A percentile compares a stretch with the other conserved stretches of the same genome.
Evolutionary conservation across 2,113 vertebrate genomes (phyloP).

Genomic region (Salvelinus fontinalis): DNA sequence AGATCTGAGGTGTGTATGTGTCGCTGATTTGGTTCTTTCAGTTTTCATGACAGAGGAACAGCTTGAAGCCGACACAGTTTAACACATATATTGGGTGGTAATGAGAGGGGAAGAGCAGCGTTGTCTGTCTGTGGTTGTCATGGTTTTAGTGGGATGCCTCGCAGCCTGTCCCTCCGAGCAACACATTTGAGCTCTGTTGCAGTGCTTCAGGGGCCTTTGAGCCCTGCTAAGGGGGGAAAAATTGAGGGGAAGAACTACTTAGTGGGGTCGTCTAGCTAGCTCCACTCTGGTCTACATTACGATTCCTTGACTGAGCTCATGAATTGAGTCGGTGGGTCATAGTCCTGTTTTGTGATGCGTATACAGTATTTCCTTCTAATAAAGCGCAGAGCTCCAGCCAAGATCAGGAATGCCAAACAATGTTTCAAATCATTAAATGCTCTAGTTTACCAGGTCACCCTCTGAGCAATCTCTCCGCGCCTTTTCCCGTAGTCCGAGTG

Average conservation of each 20-base stretch:
- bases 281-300: no score
- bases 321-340: slow-evolving; percentile 5
- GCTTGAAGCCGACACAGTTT: not conserved
- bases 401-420: not conserved
- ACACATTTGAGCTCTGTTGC: no score
- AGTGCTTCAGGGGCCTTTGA: no score
- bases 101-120: not conserved
- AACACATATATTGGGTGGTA: not conserved
- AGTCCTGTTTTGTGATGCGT: slow-evolving; percentile 4
- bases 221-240: no score
- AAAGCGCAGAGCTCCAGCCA: not conserved
- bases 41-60: not conserved
- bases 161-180: no score
- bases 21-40: not conserved
- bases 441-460: not conserved
- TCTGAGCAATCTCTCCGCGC: not conserved
- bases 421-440: slow-evolving; percentile 19
- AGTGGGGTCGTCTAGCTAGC: no score
- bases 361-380: not conserved
- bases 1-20: slow-evolving; percentile 7
- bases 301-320: not conserved
- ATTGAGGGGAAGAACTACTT: no score
- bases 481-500: slow-evolving; percentile 21
- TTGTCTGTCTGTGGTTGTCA: not conserved
- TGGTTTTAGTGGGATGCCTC: not conserved